Evolutionary conservation across 2,888 invertebrate genomes (phyloP).

Genomic region (Cyrtodaria siliqua): DNA sequence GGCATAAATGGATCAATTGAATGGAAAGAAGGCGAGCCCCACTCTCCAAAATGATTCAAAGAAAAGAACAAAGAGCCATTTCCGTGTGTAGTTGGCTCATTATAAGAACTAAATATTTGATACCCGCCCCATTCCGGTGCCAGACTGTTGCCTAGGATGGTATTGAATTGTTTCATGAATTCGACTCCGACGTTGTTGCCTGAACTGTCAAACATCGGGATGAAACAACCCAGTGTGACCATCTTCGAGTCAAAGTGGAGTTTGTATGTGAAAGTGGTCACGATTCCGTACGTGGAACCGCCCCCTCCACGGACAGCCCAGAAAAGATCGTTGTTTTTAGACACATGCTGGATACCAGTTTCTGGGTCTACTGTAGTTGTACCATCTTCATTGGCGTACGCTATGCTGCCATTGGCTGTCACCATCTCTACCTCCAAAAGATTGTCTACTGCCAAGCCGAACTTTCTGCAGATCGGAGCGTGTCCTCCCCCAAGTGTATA

Average conservation of each 20-base stretch:
- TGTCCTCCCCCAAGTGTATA: constrained; percentile 79
- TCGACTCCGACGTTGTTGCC: constrained; percentile 4
- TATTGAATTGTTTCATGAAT: constrained; percentile 29
- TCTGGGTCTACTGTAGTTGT: constrained; percentile 23
- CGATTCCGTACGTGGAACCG: constrained; percentile 64
- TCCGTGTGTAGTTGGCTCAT: not conserved
- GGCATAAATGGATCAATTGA: constrained; percentile 27
- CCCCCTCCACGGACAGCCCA: constrained; percentile 71
- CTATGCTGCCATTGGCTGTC: constrained; percentile 43
- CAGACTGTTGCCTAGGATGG: constrained; percentile 28
- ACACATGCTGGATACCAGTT: constrained; percentile 12
- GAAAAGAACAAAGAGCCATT: constrained; percentile 25
- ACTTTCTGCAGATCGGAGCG: constrained; percentile 65
- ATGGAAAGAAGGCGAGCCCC: constrained; percentile 47
- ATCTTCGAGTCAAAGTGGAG: constrained; percentile 48
- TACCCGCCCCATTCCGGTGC: constrained; percentile 62
- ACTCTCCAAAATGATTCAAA: constrained; percentile 50
- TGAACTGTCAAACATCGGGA: constrained; percentile 14
- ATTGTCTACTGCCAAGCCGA: constrained; percentile 65
- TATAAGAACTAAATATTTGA: constrained; percentile 15
- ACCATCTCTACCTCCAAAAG: constrained; percentile 62
- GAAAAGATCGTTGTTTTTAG: constrained; percentile 55
- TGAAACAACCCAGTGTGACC: constrained; percentile 35
- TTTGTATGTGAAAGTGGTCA: constrained; percentile 55
- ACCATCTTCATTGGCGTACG: constrained; percentile 29